phyloP scores from a whole-genome alignment of 2,797 vertebrate species.

The Syncerus caffer region DNA sequence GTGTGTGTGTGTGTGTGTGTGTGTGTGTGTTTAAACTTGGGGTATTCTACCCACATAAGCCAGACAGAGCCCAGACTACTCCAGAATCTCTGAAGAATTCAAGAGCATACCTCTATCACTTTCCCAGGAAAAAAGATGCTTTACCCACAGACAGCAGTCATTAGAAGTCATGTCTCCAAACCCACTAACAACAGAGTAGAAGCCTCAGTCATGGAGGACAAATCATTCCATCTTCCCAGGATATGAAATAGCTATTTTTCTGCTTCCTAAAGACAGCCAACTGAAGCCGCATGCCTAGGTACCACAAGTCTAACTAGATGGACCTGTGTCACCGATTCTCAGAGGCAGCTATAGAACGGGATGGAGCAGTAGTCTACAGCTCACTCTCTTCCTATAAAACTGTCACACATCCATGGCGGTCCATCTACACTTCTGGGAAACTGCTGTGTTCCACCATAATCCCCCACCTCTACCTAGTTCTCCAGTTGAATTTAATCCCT shows the following conservation, averaged over 20 bases:
- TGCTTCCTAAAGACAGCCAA: not conserved
- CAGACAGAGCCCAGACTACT: not conserved
- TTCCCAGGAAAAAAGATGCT: not conserved
- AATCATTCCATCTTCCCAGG: not conserved
- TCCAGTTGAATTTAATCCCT: not conserved
- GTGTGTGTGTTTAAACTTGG: not conserved
- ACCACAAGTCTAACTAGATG: not conserved
- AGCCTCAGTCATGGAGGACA: not conserved
- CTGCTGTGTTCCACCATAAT: not conserved
- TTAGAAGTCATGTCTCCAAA: constrained; percentile 11
- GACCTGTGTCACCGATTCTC: not conserved
- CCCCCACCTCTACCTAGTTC: not conserved
- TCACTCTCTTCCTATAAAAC: not conserved
- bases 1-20: not conserved
- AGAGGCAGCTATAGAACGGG: not conserved
- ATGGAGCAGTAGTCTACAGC: not conserved
- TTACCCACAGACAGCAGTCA: constrained; percentile 14
- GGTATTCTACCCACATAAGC: not conserved
- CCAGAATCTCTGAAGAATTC: not conserved
- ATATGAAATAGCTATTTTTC: not conserved
- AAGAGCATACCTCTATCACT: not conserved
- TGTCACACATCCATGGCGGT: not conserved
- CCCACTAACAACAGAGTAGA: not conserved
- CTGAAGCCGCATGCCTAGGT: not conserved
- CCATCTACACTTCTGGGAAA: not conserved